These are phyloP conservation scores for Enteromius mattozi DNA, from an alignment of 2,797 vertebrate species.

Conservation along the genomic window DNA sequence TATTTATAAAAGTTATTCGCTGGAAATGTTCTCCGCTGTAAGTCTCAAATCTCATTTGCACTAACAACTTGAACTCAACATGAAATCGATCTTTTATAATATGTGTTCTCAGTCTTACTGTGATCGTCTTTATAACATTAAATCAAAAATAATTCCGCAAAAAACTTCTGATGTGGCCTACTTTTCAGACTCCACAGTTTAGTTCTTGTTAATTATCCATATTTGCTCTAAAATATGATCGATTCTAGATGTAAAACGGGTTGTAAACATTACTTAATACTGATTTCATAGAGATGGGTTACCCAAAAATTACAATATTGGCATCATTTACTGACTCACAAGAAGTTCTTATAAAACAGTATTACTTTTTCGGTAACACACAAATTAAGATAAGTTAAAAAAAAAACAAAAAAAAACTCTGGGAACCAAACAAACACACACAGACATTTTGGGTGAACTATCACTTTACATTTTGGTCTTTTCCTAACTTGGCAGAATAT, in stretches of 20 bases:
- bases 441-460: background rate
- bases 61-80: slow-evolving; percentile 11
- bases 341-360: background rate
- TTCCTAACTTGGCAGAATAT: background rate
- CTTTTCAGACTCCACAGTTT: background rate
- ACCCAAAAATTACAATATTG: background rate
- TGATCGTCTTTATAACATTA: background rate
- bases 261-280: background rate
- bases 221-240: background rate
- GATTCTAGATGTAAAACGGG: background rate
- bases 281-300: background rate
- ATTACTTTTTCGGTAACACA: background rate
- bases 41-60: slow-evolving; percentile 2
- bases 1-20: background rate
- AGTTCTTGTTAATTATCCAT: background rate
- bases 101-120: background rate
- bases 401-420: background rate
- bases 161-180: background rate
- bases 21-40: background rate
- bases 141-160: background rate
- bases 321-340: background rate
- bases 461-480: background rate
- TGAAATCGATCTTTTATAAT: slow-evolving; percentile 14
- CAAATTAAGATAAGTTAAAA: background rate
- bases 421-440: background rate